Base-by-base conservation (phyloP, 1,140 invertebrate species). In the Neuroterus valhalla region DNA sequence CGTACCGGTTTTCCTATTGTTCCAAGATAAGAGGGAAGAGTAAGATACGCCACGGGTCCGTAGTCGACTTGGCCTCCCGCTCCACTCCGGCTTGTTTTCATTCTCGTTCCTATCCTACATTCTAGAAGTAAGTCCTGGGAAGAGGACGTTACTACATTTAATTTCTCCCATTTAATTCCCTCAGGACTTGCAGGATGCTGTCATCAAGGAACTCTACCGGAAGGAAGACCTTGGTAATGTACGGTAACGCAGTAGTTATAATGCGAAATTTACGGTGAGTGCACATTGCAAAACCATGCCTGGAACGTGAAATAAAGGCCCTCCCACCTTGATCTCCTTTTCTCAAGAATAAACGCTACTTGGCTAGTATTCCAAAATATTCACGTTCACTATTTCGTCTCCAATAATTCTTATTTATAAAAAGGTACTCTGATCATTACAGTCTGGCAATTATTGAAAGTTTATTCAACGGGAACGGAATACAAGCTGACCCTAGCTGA, bases 141-240 rank as follows among this genome's bases (percentile, higher is more conserved):
- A 71, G 68, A 45, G 45, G 21, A 70, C 48, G 62, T 45, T 67
- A 74, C 71, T 75, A 78, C 76, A 80, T 80, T 84, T 81, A 78
- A 84, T 82, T 80, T 81, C 72, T 71, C 77, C 67, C 78, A 80
- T 82, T 82, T 79, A 80, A 82, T 81, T 84, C 81, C 75, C 74
- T 66, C 67, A 74, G 76, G 70, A 71, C 62, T 75, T 68, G 21
- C 71, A 77, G 81, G 77, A 82, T 74, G 78, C 66, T 75, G 76
- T 77, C 76, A 74, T 80, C 75, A 77, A 74, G 75, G 72, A 72
- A 52, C 70, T 66, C 55, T 62, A 68, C 42, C 75, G 78, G 81
- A 82, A 82, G 81, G 78, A 82, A 78, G 77, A 68, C 68, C 70
- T 73, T 66, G 78, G 78, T 80, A 82, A 80, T 82, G 75, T 77